Evolutionary conservation across 2,888 invertebrate genomes (phyloP).

Genomic region (Aspidiotus rigidus): DNA sequence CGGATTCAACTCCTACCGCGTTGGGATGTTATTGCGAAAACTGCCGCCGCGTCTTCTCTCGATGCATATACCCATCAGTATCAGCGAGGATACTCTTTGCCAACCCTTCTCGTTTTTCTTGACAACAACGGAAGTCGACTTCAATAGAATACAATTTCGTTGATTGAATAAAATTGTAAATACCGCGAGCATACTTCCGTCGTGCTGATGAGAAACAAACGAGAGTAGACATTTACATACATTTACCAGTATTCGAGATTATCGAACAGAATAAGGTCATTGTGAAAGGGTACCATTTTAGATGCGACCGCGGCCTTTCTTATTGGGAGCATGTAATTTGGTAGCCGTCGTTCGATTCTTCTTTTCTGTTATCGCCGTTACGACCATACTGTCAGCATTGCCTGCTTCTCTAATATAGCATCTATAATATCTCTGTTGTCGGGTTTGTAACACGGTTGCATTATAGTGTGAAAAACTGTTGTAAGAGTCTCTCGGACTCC

Average conservation of each 20-base stretch:
- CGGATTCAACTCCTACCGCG: too few relatives aligned
- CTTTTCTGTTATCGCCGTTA: neutral
- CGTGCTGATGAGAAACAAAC: neutral
- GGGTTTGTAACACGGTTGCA: neutral
- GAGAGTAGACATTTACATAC: neutral
- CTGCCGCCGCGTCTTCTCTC: too few relatives aligned
- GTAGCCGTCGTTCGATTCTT: neutral
- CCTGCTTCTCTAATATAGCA: neutral
- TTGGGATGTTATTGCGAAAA: too few relatives aligned
- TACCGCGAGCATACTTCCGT: neutral
- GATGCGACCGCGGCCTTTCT: neutral
- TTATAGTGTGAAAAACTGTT: neutral
- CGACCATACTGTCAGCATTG: neutral
- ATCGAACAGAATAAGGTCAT: neutral
- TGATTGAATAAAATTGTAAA: conserved; percentile 4
- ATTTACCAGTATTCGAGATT: too few relatives aligned
- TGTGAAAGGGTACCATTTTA: neutral
- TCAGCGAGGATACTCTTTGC: too few relatives aligned
- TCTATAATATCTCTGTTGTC: neutral
- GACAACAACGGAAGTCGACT: neutral
- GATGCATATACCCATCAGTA: too few relatives aligned
- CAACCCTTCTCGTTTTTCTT: too few relatives aligned
- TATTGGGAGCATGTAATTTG: neutral
- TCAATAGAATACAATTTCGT: conserved; percentile 4
- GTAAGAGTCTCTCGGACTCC: neutral